Evolutionary conservation across 2,113 vertebrate species (phyloP).

Genomic region (Malurus cyaneus): DNA sequence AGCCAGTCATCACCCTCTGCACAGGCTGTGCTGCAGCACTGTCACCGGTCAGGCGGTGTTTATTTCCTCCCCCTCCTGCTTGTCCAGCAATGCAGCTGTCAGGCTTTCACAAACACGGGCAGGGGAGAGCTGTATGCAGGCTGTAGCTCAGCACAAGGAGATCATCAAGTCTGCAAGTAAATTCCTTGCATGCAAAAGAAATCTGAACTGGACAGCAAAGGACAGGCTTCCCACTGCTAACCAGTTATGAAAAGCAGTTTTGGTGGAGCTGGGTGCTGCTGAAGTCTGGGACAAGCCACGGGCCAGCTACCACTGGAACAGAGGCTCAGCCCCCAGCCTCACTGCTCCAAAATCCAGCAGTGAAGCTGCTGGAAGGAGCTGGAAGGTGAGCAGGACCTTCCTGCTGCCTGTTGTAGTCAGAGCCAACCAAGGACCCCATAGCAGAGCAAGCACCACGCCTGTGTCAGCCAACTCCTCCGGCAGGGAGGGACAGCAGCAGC

Average conservation of each 20-base stretch:
- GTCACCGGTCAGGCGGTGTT: accelerated
- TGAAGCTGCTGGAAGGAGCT: neutral
- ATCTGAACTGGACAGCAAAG: neutral
- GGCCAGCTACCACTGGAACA: accelerated
- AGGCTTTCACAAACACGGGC: accelerated
- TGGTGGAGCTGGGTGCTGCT: neutral
- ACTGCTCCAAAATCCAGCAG: neutral
- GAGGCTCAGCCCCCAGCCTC: neutral
- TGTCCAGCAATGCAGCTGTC: accelerated
- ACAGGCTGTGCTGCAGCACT: accelerated
- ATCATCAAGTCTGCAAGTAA: neutral
- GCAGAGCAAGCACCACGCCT: accelerated
- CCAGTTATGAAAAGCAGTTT: neutral
- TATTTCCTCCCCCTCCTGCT: neutral
- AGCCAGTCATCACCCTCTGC: neutral
- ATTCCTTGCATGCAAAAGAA: neutral
- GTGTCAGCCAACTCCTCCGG: neutral
- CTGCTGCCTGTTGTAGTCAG: neutral
- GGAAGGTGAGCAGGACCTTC: neutral
- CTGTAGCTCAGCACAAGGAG: neutral
- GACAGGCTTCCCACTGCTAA: neutral
- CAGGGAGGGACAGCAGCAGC: neutral
- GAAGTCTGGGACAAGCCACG: accelerated
- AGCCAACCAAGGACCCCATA: neutral
- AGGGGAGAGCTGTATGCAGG: neutral